Percentiles rank a stretch among this genome's conserved stretches.
These are phyloP conservation scores for Felis chaus DNA, from an alignment of 2,113 vertebrate genomes.

Conservation along the genomic window DNA sequence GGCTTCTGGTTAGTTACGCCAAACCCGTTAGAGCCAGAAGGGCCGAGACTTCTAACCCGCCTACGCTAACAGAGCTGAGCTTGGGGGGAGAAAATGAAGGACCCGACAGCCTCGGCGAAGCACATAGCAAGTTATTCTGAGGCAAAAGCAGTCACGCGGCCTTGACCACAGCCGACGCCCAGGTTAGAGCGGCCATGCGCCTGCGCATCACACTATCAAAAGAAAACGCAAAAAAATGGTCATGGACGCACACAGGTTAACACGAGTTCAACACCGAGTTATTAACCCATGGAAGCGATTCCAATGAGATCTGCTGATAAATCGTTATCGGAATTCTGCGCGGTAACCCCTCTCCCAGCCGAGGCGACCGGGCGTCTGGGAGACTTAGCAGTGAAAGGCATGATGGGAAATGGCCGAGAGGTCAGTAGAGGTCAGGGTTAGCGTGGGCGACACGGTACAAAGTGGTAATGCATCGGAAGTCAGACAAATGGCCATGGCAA, in stretches of 20 bases:
- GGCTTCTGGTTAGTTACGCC: constrained; percentile 58
- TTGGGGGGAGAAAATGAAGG: constrained; percentile 72
- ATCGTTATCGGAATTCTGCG: neutral
- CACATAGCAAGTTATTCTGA: neutral
- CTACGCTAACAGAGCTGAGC: constrained; percentile 77
- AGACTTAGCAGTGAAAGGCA: constrained; percentile 58
- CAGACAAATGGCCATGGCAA: constrained; percentile 82
- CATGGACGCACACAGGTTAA: constrained; percentile 73
- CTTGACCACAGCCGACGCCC: neutral
- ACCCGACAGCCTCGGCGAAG: neutral
- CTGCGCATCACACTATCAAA: constrained; percentile 63
- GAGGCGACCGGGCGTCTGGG: constrained; percentile 33
- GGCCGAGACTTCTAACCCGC: constrained; percentile 63
- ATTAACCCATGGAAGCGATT: constrained; percentile 14
- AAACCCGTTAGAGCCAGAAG: constrained; percentile 62
- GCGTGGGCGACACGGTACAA: constrained; percentile 68
- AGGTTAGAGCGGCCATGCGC: constrained; percentile 79
- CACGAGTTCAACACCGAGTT: constrained; percentile 41
- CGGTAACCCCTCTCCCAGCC: constrained; percentile 20
- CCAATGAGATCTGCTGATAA: constrained; percentile 56
- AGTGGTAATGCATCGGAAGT: constrained; percentile 31
- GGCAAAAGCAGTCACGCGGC: neutral
- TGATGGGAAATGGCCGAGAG: constrained; percentile 19
- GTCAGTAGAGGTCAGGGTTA: constrained; percentile 72
- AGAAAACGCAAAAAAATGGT: constrained; percentile 48